phyloP scores from a whole-genome alignment of 2,888 invertebrate species.

The Meiosimyza decipiens region DNA sequence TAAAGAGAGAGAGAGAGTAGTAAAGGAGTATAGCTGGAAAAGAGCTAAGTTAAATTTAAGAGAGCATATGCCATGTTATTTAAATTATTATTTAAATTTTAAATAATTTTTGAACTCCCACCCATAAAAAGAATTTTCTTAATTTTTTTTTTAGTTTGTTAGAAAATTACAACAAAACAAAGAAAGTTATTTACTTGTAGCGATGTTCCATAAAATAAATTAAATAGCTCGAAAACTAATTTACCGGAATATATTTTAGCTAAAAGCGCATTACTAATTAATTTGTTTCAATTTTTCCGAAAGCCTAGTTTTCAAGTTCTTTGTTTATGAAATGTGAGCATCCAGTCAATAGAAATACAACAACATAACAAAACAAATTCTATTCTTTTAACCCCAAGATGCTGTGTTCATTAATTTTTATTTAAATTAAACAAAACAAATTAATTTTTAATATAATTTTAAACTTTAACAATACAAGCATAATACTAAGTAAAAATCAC shows the following conservation, averaged over 20 bases:
- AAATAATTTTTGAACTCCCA: slow-evolving; percentile 7
- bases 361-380: slow-evolving; percentile 52
- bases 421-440: slow-evolving; percentile 19
- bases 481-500: no score
- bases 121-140: slow-evolving; percentile 12
- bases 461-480: no score
- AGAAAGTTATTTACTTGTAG: slow-evolving; percentile 23
- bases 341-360: slow-evolving; percentile 28
- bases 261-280: no score
- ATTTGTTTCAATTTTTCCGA: slow-evolving; percentile 4
- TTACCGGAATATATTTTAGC: no score
- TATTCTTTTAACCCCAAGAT: slow-evolving; percentile 63
- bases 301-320: slow-evolving; percentile 36
- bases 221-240: neutral
- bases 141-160: neutral
- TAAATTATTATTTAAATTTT: neutral
- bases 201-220: no score
- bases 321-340: slow-evolving; percentile 33
- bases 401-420: slow-evolving; percentile 65
- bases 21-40: slow-evolving; percentile 25
- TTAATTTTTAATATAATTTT: no score
- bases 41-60: slow-evolving; percentile 4
- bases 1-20: slow-evolving; percentile 25
- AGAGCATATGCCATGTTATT: neutral
- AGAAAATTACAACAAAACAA: neutral